Conservation (phyloP, 2,113 vertebrate species). For the Halcyon senegalensis region DNA sequence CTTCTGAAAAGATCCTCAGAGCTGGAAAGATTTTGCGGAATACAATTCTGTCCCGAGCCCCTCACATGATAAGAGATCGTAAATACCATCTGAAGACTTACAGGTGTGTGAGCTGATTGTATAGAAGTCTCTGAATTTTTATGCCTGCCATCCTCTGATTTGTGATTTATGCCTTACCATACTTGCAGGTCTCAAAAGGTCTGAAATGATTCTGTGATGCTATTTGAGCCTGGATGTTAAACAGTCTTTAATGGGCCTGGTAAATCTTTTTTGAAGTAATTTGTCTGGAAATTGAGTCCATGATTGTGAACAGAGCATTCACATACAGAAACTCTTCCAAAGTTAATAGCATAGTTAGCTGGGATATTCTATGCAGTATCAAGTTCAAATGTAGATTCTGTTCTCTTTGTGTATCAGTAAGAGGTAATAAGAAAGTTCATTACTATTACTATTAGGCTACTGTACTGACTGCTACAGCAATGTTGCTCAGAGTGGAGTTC, state of each 20-base stretch:
- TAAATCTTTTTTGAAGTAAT: constrained; percentile 47
- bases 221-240: constrained; percentile 45
- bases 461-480: not conserved
- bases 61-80: constrained; percentile 98
- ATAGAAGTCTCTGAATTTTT: constrained; percentile 34
- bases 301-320: constrained; percentile 31
- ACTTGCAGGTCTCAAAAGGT: not conserved
- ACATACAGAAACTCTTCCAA: not conserved
- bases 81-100: constrained; percentile 97
- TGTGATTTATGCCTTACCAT: constrained; percentile 12
- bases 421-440: constrained; percentile 14
- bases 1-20: constrained; percentile 93
- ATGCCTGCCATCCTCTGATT: constrained; percentile 8
- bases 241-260: constrained; percentile 25
- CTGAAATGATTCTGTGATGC: constrained; percentile 26
- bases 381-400: constrained; percentile 21
- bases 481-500: not conserved
- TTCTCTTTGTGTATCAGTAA: not conserved
- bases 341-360: constrained; percentile 25
- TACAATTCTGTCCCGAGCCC: constrained; percentile 87
- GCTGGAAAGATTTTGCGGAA: constrained; percentile 91
- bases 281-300: constrained; percentile 47
- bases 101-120: constrained; percentile 80
- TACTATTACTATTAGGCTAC: constrained; percentile 20
- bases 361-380: not conserved